Base-by-base conservation (phyloP, 2,888 invertebrate species). In the Thera obeliscata region DNA sequence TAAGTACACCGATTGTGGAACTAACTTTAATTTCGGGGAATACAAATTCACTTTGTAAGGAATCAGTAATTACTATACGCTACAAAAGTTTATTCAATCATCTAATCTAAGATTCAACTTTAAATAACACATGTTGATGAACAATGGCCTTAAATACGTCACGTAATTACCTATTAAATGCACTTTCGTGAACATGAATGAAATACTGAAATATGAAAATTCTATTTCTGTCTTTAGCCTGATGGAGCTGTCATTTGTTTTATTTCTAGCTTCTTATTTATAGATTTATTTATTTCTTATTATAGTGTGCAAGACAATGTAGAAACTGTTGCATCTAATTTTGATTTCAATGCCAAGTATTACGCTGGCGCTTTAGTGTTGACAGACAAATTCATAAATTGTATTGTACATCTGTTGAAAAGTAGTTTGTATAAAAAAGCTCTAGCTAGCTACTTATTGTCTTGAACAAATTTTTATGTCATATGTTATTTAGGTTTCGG, bases 161-260 rank as follows among this genome's bases (percentile, higher is more conserved):
- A 46, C 1, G 43, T 46, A 46, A 1, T 2, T 46, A 54, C 43
- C 43, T 35, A 54, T 3, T 49, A 3, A 33, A 33, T 33, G 52
- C 52, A 52, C 33, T 52, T n/a, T 6, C n/a, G 36, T 54, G 66
- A 52, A 35, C 22, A 38, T 52, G 46, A 61, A 63, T 63, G 52
- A 57, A 12, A 56, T 56, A 58, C 12, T 55, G 12, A 43, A 38
- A 54, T 66, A 56, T 33, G 46, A 61, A 9, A 22, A 54, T 38
- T 50, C 35, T 65, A 61, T 66, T 63, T 9, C 60, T 36, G 41
- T 57, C 48, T 60, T 48, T 55, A 54, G 74, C 79, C 81, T 75
- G 85, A 88, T 87, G 86, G 88, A 86, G 86, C 79, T 84, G 87
- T 83, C 83, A 69, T 35, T 22, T 65, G 59, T 67, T 69, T 73